phyloP scores from a whole-genome alignment of 2,888 invertebrate genomes.

The Drosophila colorata region DNA sequence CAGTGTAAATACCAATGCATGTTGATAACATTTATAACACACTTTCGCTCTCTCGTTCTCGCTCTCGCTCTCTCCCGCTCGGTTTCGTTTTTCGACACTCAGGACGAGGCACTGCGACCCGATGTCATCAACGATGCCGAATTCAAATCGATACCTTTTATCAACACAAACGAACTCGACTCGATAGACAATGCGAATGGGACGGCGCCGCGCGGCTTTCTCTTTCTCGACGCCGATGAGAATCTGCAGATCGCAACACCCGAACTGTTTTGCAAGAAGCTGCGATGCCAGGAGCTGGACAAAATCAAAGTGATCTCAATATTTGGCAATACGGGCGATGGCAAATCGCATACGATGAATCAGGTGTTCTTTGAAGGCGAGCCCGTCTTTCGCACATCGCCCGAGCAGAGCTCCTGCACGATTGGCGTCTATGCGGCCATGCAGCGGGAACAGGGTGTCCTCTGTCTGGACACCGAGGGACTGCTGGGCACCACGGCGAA shows the following conservation, averaged over 20 bases:
- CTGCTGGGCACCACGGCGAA: slow-evolving; percentile 87
- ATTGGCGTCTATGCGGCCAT: slow-evolving; percentile 92
- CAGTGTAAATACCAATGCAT: slow-evolving; percentile 2
- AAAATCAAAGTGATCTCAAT: slow-evolving; percentile 93
- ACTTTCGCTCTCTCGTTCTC: slow-evolving; percentile 1
- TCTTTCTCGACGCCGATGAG: slow-evolving; percentile 88
- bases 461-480: slow-evolving; percentile 93
- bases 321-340: slow-evolving; percentile 94
- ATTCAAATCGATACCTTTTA: slow-evolving; percentile 82
- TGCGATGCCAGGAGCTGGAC: slow-evolving; percentile 83
- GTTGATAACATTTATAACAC: slow-evolving; percentile 1
- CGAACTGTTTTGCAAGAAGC: slow-evolving; percentile 86
- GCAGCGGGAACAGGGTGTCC: slow-evolving; percentile 88
- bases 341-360: slow-evolving; percentile 92
- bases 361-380: slow-evolving; percentile 89
- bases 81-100: background rate
- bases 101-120: slow-evolving; percentile 79
- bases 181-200: slow-evolving; percentile 66
- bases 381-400: slow-evolving; percentile 85
- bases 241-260: slow-evolving; percentile 87
- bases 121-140: slow-evolving; percentile 78
- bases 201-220: slow-evolving; percentile 82
- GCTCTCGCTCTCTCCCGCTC: background rate
- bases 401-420: slow-evolving; percentile 89
- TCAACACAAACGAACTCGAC: slow-evolving; percentile 69